Evolutionary conservation across 2,113 vertebrate genomes (phyloP).

Genomic region (Setophaga petechia): DNA sequence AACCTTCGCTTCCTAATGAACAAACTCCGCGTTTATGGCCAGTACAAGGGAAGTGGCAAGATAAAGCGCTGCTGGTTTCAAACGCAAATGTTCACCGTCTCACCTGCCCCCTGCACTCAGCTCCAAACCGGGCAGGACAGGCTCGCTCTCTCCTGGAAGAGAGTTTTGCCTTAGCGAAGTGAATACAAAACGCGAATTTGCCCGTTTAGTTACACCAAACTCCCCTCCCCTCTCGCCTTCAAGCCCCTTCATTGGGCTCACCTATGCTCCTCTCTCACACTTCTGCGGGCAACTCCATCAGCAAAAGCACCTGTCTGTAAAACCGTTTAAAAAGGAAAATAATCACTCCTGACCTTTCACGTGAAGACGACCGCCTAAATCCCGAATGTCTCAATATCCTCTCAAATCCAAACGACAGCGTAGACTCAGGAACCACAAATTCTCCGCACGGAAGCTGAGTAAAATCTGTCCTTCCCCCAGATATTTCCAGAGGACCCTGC

Average conservation of each 20-base stretch:
- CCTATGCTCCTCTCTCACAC: background rate
- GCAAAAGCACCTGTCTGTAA: background rate
- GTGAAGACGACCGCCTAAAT: background rate
- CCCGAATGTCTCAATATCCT: background rate
- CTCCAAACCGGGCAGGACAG: background rate
- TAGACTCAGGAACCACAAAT: background rate
- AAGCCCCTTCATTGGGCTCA: background rate
- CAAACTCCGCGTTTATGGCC: background rate
- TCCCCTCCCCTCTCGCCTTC: background rate
- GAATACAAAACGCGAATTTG: rapidly evolving
- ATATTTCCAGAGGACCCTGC: background rate
- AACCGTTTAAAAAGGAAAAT: background rate
- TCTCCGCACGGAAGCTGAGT: background rate
- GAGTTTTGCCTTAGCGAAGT: background rate
- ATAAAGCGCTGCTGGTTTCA: background rate
- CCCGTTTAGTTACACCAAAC: background rate
- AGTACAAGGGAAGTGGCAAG: background rate
- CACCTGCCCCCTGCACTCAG: background rate
- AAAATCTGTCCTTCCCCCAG: background rate
- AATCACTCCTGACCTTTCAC: background rate
- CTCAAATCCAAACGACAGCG: background rate
- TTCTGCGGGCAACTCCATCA: background rate
- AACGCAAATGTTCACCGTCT: rapidly evolving
- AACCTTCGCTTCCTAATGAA: background rate
- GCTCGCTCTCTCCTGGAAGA: rapidly evolving